Base-by-base conservation (phyloP, 2,113 vertebrate genomes). In the Prionailurus bengalensis region DNA sequence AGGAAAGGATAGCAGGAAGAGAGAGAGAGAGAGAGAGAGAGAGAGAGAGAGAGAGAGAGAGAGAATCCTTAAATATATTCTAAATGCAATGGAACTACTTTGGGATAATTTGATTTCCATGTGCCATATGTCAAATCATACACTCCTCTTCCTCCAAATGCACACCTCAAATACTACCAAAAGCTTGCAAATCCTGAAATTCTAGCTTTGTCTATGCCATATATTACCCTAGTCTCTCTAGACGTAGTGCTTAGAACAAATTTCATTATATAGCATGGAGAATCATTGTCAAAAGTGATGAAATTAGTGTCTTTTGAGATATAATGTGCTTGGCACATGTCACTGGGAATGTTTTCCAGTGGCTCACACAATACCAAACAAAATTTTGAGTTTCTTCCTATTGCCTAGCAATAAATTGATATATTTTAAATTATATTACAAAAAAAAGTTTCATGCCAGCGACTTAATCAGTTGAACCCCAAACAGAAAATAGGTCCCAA, bases 201-300 rank as follows among this genome's bases (percentile, higher is more conserved):
- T 94, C 33, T 91, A 84, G 58, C 31, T 97, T 95, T 97, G 48
- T 95, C 84, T 93, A 33, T 91, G 42, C 31, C 33, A 90, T 61
- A 53, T 94, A 94, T 81, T 94, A 94, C 61, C 66, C 63, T 33
- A 85, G 63, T 94, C 65, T 96, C n/a, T 78, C 48, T 93, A 82
- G 73, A 74, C 13, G 15, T 73, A 58, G 27, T 55, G 12, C 27
- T 27, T 65, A 89, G 33, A 96, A 79, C 73, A 82, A 42, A 85
- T 89, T 97, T 96, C 63, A 87, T 97, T 96, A 81, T 31, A 61
- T 51, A 74, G 81, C 27, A 33, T 45, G 23, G 92, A 93, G 95
- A 97, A 89, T 92, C 19, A 94, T 73, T 97, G 95, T 95, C 96
- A 96, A 95, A 97, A 96, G 27, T 97, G 94, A 92, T 92, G 45